Evolutionary conservation across 2,888 invertebrate species (phyloP).

Genomic region (Hyposoter dolosus): DNA sequence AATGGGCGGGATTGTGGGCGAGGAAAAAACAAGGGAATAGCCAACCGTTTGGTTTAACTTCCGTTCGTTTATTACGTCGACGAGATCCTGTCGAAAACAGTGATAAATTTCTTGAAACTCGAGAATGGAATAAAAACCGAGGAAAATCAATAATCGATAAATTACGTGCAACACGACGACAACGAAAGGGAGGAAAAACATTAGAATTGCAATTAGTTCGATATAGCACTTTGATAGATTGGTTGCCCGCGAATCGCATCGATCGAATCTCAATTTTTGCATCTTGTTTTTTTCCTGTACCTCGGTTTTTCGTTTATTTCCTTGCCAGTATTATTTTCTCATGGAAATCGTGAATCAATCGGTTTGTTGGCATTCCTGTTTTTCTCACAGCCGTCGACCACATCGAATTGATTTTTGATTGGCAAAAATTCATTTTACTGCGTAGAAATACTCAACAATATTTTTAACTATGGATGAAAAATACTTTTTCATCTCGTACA

Average conservation of each 20-base stretch:
- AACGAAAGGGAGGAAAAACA: neutral
- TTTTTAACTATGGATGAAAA: slow-evolving; percentile 3
- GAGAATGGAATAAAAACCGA: neutral
- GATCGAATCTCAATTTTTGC: neutral
- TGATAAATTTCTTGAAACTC: neutral
- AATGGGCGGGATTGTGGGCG: neutral
- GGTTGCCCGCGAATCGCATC: neutral
- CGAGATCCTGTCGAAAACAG: slow-evolving; percentile 5
- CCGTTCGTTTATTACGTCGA: neutral
- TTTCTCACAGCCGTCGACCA: neutral
- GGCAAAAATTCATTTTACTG: neutral
- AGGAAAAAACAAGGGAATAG: neutral
- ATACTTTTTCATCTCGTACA: slow-evolving; percentile 5
- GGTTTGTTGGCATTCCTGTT: neutral
- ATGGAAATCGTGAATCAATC: neutral
- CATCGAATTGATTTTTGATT: neutral
- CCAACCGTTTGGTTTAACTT: neutral
- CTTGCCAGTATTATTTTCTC: neutral
- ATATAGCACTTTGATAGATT: slow-evolving; percentile 1
- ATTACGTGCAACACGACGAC: neutral
- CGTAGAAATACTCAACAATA: no score
- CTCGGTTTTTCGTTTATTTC: neutral
- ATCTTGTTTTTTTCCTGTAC: neutral
- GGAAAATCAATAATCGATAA: neutral
- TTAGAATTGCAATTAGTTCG: slow-evolving; percentile 9